Evolutionary conservation across 1,140 invertebrate genomes (phyloP).

Genomic region (Drosophila asahinai): DNA sequence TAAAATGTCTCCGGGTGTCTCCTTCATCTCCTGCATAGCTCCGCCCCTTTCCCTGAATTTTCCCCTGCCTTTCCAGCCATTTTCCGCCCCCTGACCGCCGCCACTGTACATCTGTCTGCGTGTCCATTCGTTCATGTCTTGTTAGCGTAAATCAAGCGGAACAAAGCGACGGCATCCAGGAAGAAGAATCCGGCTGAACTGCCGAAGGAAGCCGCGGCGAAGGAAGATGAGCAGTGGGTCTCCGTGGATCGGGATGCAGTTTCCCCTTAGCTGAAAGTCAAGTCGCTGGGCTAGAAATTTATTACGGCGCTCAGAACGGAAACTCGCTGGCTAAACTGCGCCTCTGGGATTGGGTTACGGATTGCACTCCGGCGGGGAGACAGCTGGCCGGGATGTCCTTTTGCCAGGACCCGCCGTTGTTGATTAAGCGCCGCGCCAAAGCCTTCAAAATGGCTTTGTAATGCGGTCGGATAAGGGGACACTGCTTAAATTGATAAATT

Average conservation of each 20-base stretch:
- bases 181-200: constrained; percentile 25
- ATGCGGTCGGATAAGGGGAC: constrained; percentile 42
- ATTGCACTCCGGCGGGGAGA: constrained; percentile 41
- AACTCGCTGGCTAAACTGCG: constrained; percentile 73
- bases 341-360: constrained; percentile 64
- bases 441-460: constrained; percentile 51
- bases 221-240: constrained; percentile 52
- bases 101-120: constrained; percentile 50
- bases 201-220: constrained; percentile 10
- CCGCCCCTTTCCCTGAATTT: not conserved
- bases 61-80: not conserved
- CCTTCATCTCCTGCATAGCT: constrained; percentile 25
- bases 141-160: constrained; percentile 83
- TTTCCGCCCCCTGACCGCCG: not conserved
- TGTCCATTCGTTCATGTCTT: constrained; percentile 83
- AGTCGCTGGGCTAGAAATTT: constrained; percentile 71
- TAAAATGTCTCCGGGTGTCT: constrained; percentile 80
- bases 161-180: constrained; percentile 70
- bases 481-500: constrained; percentile 52
- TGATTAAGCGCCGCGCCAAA: constrained; percentile 52
- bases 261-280: constrained; percentile 39
- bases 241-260: constrained; percentile 24
- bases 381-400: constrained; percentile 47
- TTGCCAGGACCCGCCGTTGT: constrained; percentile 28
- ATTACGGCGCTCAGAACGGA: constrained; percentile 73